Evolutionary conservation across 2,888 invertebrate species (phyloP).

Genomic region (Phalangium opilio): DNA sequence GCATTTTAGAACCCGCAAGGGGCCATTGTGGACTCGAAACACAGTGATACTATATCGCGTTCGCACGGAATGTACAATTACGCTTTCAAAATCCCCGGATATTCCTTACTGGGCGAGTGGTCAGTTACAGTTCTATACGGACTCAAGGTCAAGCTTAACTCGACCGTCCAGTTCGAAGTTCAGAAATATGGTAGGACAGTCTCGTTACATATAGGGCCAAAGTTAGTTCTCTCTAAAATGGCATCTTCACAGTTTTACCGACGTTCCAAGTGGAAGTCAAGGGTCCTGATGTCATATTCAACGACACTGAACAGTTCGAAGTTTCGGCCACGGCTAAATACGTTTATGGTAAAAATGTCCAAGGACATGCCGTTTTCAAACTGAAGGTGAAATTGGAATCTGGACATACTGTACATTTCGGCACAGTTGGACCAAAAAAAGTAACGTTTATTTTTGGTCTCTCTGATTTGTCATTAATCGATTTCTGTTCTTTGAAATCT

Average conservation of each 20-base stretch:
- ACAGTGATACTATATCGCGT: too few species aligned
- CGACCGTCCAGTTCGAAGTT: conserved; percentile 15
- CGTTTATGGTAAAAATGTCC: conserved; percentile 6
- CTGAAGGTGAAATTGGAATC: not conserved
- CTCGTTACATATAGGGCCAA: too few species aligned
- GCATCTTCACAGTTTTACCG: conserved; percentile 13
- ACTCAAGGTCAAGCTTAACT: conserved; percentile 13
- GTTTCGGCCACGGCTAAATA: conserved; percentile 8
- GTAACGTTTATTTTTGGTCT: not conserved
- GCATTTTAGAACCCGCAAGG: conserved; percentile 18
- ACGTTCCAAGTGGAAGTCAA: conserved; percentile 18
- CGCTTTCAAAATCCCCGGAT: conserved; percentile 14
- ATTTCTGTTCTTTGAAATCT: not conserved
- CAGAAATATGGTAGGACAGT: conserved; percentile 20
- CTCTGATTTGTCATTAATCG: too few species aligned
- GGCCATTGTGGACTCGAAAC: conserved; percentile 10
- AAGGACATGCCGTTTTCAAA: conserved; percentile 3
- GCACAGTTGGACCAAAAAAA: not conserved
- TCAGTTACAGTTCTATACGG: conserved; percentile 15
- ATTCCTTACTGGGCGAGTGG: conserved; percentile 19
- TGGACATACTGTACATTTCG: not conserved
- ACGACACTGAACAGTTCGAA: conserved; percentile 8
- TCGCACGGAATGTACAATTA: not conserved
- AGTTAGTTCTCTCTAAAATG: too few species aligned
- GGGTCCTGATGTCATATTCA: conserved; percentile 17